A percentile compares a stretch with the other conserved stretches of the same genome.
Conservation (phyloP, 2,888 invertebrate species). For the Linnaemya vulpina region DNA sequence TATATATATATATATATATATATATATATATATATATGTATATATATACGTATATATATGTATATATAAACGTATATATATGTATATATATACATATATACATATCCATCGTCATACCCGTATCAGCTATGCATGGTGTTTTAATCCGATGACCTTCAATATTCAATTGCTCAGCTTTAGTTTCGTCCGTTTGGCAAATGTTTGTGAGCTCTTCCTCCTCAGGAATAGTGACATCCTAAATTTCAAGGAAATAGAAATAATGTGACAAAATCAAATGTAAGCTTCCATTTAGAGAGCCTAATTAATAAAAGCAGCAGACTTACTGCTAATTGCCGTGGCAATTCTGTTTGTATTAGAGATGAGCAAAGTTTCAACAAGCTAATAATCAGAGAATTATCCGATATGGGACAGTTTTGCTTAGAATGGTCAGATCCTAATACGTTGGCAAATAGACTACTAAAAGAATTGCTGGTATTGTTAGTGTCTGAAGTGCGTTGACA, state of each 20-base stretch:
- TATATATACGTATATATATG: too few relatives aligned
- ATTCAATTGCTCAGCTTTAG: conserved; percentile 88
- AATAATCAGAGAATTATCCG: conserved; percentile 88
- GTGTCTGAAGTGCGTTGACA: conserved; percentile 85
- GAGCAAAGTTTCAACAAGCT: conserved; percentile 88
- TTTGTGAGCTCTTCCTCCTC: conserved; percentile 83
- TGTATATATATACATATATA: not conserved
- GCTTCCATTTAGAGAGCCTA: not conserved
- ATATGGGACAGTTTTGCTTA: conserved; percentile 87
- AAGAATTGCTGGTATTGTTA: conserved; percentile 85
- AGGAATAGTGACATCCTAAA: conserved; percentile 82
- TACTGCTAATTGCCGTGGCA: conserved; percentile 84
- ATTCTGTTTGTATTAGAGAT: conserved; percentile 86
- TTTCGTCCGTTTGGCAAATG: conserved; percentile 91
- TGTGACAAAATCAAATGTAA: not conserved
- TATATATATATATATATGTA: too few relatives aligned
- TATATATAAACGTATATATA: not conserved
- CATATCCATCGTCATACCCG: conserved; percentile 83
- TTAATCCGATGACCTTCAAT: conserved; percentile 83
- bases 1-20: too few relatives aligned
- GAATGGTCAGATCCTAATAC: conserved; percentile 86
- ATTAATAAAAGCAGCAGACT: conserved; percentile 48
- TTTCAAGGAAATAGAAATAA: conserved; percentile 6
- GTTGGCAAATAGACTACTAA: conserved; percentile 90
- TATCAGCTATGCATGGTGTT: conserved; percentile 89